Evolutionary conservation across 1,140 invertebrate genomes (phyloP).

Genomic region (Chrysopa pallens): DNA sequence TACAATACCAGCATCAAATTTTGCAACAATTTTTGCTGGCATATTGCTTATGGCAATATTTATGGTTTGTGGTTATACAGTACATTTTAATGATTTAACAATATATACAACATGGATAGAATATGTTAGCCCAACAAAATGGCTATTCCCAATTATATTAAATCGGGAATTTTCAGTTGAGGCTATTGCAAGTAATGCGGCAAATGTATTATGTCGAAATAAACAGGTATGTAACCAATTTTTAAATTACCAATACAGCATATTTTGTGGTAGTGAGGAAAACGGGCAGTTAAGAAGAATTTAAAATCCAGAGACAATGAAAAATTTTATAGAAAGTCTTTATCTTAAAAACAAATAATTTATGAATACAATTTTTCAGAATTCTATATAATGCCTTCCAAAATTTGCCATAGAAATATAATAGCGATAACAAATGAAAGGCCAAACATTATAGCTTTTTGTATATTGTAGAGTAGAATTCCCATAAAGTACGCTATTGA

Average conservation of each 20-base stretch:
- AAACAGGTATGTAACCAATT: slow-evolving; percentile 32
- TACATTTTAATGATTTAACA: slow-evolving; percentile 55
- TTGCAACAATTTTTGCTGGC: slow-evolving; percentile 35
- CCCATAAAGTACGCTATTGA: too few relatives aligned
- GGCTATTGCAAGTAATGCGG: slow-evolving; percentile 33
- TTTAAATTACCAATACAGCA: too few relatives aligned
- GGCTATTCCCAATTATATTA: slow-evolving; percentile 49
- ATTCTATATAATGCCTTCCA: too few relatives aligned
- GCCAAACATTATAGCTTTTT: too few relatives aligned
- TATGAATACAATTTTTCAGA: too few relatives aligned
- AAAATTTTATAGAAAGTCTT: slow-evolving; percentile 1
- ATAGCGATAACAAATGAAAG: too few relatives aligned
- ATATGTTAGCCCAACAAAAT: slow-evolving; percentile 52
- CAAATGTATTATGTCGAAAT: slow-evolving; percentile 37
- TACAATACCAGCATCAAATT: slow-evolving; percentile 35
- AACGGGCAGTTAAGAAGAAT: background rate
- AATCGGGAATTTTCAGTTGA: slow-evolving; percentile 43
- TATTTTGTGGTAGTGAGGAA: too few relatives aligned
- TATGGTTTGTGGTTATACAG: slow-evolving; percentile 46
- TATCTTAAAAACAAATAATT: too few relatives aligned
- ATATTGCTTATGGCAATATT: slow-evolving; percentile 42
- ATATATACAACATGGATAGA: slow-evolving; percentile 42
- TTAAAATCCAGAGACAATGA: background rate
- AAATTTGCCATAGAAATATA: too few relatives aligned
- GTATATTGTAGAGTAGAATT: too few relatives aligned